Conservation (phyloP, 2,113 vertebrate species). For the Tyrannus savana region DNA sequence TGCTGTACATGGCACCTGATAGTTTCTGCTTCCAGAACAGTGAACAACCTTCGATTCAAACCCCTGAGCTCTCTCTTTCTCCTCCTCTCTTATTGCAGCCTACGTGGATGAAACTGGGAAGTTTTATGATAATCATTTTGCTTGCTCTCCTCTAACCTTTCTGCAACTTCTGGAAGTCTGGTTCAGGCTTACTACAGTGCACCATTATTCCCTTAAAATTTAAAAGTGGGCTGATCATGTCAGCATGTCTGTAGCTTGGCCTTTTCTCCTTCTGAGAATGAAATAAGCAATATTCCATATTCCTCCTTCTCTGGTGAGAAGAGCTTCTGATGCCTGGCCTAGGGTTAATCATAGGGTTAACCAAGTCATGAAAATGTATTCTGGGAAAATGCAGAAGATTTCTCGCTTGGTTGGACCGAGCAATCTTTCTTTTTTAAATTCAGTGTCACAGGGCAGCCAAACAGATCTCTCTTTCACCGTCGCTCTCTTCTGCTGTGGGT, state of each 20-base stretch:
- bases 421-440: slow-evolving; percentile 42
- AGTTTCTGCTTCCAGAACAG: neutral
- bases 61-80: neutral
- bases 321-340: neutral
- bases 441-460: neutral
- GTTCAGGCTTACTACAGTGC: neutral
- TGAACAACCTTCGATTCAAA: neutral
- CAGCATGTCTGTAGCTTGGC: neutral
- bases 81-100: neutral
- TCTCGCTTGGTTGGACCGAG: slow-evolving; percentile 18
- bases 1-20: neutral
- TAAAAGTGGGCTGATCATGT: neutral
- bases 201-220: neutral
- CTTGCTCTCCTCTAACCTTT: neutral
- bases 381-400: slow-evolving; percentile 50
- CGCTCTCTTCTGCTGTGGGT: neutral
- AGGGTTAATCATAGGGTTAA: slow-evolving; percentile 64
- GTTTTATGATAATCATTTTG: neutral
- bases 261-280: slow-evolving; percentile 8
- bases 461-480: slow-evolving; percentile 6
- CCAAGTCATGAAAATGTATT: slow-evolving; percentile 50
- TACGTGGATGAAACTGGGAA: neutral
- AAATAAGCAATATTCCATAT: slow-evolving; percentile 8
- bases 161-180: neutral
- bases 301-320: neutral